Evolutionary conservation across 2,888 invertebrate genomes (phyloP), one percentile per base, ranked within the genome.

Genomic region (Ecliptopera silaceata): DNA sequence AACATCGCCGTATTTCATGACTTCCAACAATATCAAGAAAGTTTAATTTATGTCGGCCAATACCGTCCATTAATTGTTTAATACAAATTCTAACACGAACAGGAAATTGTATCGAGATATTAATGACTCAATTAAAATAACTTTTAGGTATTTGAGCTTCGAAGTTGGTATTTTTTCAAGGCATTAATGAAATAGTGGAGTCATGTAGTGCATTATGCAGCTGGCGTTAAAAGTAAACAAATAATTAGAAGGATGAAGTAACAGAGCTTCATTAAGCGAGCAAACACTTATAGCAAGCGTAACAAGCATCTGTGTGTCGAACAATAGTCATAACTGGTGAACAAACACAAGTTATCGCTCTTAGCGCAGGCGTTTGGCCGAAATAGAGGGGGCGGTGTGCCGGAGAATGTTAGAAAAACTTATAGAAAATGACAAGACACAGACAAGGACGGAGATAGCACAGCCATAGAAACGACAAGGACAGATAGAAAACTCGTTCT

Each of bases 341-440:
- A 75, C 86, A 88, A 88, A 89, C 83, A 88, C 81, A 82, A 83
- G 79, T 84, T 84, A 88, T 83, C 84, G 82, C 72, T 80, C 76
- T 74, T 75, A 75, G 77, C 75, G 73, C 80, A 74, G 80, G 79
- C 86, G 84, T 82, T 84, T 84, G 88, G 74, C 82, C 85, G 82
- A 87, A 87, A 85, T 86, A 79, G 84, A 82, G 81, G 81, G 83
- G 85, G 83, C 84, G 81, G 77, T 80, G 75, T 81, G 49, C 44
- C 48, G 77, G 86, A 84, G 88, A 87, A 85, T 83, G 88, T 88
- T 89, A 90, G 91, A 91, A 91, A 91, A 91, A 89, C 88, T 90
- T 88, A 90, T 88, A 90, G 90, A 90, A 90, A 90, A 91, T 90
- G 91, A 91, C 90, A 90, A 88, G 88, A 82, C 74, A 72, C 80